Conservation (phyloP, 2,888 invertebrate genomes). For the Ormyrus thymus region DNA sequence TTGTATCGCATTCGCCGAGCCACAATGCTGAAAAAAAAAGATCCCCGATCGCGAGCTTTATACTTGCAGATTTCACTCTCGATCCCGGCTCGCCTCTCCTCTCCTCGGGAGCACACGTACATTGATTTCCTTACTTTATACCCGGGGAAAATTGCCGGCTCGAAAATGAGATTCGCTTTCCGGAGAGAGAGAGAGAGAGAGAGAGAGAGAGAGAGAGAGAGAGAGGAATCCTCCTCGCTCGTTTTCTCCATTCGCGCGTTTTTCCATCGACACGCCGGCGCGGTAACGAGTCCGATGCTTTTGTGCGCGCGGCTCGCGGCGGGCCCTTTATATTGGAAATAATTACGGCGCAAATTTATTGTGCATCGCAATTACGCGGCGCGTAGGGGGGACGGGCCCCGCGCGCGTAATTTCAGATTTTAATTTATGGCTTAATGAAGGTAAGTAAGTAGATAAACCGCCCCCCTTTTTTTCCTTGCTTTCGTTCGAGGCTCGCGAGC, state of each 20-base stretch:
- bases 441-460: slow-evolving; percentile 25
- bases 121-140: neutral
- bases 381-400: neutral
- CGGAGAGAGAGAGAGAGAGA: neutral
- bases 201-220: neutral
- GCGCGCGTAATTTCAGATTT: slow-evolving; percentile 17
- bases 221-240: neutral
- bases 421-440: slow-evolving; percentile 48
- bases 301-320: neutral
- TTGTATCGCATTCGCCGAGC: no score
- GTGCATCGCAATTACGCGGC: neutral
- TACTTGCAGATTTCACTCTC: slow-evolving; percentile 11
- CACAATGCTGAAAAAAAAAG: no score
- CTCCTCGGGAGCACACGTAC: neutral
- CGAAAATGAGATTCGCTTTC: slow-evolving; percentile 9
- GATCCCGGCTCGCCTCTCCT: slow-evolving; percentile 8
- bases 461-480: slow-evolving; percentile 19
- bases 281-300: slow-evolving; percentile 11
- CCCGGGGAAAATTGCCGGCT: neutral
- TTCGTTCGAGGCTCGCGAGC: slow-evolving; percentile 12
- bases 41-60: slow-evolving; percentile 5
- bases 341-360: slow-evolving; percentile 44
- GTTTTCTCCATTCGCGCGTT: neutral
- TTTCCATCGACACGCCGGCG: neutral
- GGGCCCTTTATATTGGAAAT: slow-evolving; percentile 34